Base-by-base conservation (phyloP, 2,113 vertebrate species). In the Orthonyx spaldingii region DNA sequence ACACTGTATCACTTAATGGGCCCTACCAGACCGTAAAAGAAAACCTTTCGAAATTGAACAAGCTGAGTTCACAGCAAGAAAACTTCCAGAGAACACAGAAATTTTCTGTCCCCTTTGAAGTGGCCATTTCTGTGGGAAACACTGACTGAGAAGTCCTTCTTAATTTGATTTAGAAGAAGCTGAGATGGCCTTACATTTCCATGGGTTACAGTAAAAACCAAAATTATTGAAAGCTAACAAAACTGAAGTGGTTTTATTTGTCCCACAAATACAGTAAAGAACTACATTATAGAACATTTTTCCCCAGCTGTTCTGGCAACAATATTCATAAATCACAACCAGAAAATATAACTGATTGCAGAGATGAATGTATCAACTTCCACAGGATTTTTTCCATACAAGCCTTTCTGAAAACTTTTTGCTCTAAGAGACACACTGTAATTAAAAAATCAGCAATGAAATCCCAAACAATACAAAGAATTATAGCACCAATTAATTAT, bases 401-500 rank as follows among this genome's bases (percentile, higher is more conserved):
- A 84, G n/a, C 21, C 56, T 66, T 70, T 57, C 61, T 57, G 26
- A 47, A 81, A 91, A 83, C 52, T 35, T 87, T 46, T 61, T 74
- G 22, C n/a, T 94, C 72, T 57, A 41, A 71, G 33, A 95, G 20
- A 77, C 32, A n/a, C 0, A 3, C 14, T 28, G 30, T 82, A 93
- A 96, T 93, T 94, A 95, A 75, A 68, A 68, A 92, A 81, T 81
- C 68, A 78, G 44, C 83, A 89, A 20, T 56, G 46, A 91, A 94
- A 93, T 81, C 39, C 49, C 66, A 85, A 94, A 87, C 63, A 92
- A 89, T 82, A 80, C 64, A 64, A 94, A 93, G 71, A 95, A 95
- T 89, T 87, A 94, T 77, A 92, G 83, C 50, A 63, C 69, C 41
- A 93, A 96, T 96, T 96, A 96, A 91, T 92, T 88, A 83, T 30